Percentiles rank a stretch among this genome's conserved stretches.
phyloP scores from a whole-genome alignment of 2,113 vertebrate genomes.

The Megaceryle maxima region DNA sequence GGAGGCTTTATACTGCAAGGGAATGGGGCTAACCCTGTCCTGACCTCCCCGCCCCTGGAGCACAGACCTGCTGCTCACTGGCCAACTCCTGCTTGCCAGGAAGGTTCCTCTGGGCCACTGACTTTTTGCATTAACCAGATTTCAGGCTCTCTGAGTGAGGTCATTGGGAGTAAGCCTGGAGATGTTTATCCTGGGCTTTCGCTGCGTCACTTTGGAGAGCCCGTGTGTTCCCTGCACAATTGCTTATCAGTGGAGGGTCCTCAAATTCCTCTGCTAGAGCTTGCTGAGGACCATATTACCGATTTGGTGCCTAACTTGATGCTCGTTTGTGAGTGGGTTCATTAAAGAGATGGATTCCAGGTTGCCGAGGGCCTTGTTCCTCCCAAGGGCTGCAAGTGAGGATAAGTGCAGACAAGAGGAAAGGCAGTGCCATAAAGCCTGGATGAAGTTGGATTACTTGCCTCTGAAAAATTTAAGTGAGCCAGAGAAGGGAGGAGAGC shows the following conservation, averaged over 20 bases:
- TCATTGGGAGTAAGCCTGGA: background rate
- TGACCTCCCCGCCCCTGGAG: background rate
- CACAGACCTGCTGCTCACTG: background rate
- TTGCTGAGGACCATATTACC: background rate
- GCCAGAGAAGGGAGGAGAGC: background rate
- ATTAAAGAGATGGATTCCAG: background rate
- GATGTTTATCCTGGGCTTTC: background rate
- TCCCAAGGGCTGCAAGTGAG: background rate
- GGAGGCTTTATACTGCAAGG: background rate
- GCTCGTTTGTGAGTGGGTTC: fast-evolving
- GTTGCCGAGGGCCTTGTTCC: background rate
- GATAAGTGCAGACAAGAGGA: background rate
- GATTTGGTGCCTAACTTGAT: background rate
- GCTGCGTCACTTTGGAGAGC: background rate
- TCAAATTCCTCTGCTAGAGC: background rate
- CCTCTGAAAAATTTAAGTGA: slow-evolving; percentile 49
- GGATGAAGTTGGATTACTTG: slow-evolving; percentile 29
- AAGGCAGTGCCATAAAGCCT: background rate
- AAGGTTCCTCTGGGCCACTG: background rate
- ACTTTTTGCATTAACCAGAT: background rate
- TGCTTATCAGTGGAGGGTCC: fast-evolving
- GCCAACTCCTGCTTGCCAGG: background rate
- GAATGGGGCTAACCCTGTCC: background rate
- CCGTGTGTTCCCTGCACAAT: background rate
- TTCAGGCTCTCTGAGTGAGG: background rate